Conservation (phyloP, 2,797 vertebrate genomes). For the Gallinago solitaria region DNA sequence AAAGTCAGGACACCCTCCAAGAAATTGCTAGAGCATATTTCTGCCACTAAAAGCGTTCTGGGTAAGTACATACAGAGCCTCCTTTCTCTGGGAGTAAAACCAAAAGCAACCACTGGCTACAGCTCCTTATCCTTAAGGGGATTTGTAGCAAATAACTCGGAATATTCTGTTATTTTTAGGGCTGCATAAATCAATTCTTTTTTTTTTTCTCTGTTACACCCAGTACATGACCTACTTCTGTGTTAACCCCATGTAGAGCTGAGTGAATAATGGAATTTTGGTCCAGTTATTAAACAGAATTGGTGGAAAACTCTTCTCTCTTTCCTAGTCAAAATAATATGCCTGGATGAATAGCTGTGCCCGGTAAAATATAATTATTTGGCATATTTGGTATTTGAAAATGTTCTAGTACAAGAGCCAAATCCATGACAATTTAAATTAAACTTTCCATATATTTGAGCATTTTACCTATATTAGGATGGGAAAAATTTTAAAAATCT, state of each 20-base stretch:
- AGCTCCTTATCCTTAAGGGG: neutral
- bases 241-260: neutral
- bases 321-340: neutral
- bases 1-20: slow-evolving; percentile 88
- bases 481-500: neutral
- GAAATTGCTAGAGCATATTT: slow-evolving; percentile 79
- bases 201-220: neutral
- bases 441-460: neutral
- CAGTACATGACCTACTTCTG: neutral
- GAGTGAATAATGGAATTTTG: neutral
- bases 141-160: neutral
- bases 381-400: neutral
- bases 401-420: neutral
- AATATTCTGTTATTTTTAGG: neutral
- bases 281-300: neutral
- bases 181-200: neutral
- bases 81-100: neutral
- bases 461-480: neutral
- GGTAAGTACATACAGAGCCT: slow-evolving; percentile 73
- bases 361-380: neutral
- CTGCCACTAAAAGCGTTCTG: slow-evolving; percentile 79
- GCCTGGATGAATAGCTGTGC: neutral
- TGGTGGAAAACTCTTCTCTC: neutral
- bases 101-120: neutral
- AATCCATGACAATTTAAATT: neutral